Evolutionary conservation across 1,140 invertebrate genomes (phyloP), one percentile per base, ranked within the genome.

Genomic region (Scaptomyza graminum): DNA sequence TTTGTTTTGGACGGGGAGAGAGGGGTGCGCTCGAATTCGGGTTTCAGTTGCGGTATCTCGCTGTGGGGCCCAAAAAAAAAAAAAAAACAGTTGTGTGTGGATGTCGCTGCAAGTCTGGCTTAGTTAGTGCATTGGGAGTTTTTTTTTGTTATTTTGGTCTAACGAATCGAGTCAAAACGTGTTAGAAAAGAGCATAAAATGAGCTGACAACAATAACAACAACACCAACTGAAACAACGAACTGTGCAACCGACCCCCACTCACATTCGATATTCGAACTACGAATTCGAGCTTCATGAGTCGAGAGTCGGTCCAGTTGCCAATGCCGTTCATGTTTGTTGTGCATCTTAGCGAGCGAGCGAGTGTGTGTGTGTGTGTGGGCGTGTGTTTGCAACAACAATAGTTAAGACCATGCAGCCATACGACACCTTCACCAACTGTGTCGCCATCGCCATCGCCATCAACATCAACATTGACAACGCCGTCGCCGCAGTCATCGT

Each of bases 141-240:
- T 22, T 22, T 22, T 28, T 28, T 12, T 2, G 18, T 22, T 22
- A 22, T 41, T 76, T 63, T 64, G 60, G 56, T 56, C 52, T 68
- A 73, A 56, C 66, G 71, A 74, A 65, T 70, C 75, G 74, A 70
- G 74, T 74, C 70, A 60, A 68, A 80, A 79, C 72, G 78, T 80
- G 77, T 85, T 85, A 77, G 82, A 85, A 74, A 69, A 68, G 74
- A 77, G 82, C 74, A 71, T 77, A 77, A 85, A 84, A 83, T 83
- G 62, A 72, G 55, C 66, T 63, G 50, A n/a, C 59, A 63, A 16
- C 15, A 55, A 16, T 54, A 47, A 31, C 50, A 64, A 13, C 37
- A 22, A n/a, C 59, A 63, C n/a, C 12, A 55, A 16, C 54, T 18
- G 18, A 18, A 47, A 31, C 43, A 63, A 16, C 37, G 34, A 43